Evolutionary conservation across 2,888 invertebrate genomes (phyloP).

Genomic region (Tetropium fuscum): DNA sequence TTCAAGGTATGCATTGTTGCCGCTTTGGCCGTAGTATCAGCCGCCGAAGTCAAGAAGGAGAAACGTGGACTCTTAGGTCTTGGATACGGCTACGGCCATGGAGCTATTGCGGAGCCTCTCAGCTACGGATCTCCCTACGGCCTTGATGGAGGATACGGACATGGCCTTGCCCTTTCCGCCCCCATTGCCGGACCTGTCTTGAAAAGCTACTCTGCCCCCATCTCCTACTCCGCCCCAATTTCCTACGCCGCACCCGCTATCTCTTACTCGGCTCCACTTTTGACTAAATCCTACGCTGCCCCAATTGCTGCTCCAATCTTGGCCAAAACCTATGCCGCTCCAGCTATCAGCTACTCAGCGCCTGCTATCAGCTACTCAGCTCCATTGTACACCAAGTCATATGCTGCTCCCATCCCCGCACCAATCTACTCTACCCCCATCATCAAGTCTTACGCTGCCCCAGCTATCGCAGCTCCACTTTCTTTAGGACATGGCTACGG

Average conservation of each 20-base stretch:
- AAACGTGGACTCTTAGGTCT: constrained; percentile 50
- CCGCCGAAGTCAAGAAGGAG: constrained; percentile 44
- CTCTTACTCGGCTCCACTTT: constrained; percentile 35
- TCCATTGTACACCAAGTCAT: constrained; percentile 27
- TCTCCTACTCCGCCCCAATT: constrained; percentile 39
- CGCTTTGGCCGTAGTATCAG: constrained; percentile 42
- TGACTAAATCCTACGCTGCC: constrained; percentile 37
- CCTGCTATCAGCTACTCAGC: constrained; percentile 21
- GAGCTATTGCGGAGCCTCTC: constrained; percentile 7
- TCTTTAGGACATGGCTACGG: constrained; percentile 26
- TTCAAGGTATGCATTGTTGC: constrained; percentile 41
- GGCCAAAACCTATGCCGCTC: constrained; percentile 17
- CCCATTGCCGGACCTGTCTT: constrained; percentile 33
- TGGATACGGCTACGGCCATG: constrained; percentile 44
- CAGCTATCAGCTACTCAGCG: background rate
- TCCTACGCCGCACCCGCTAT: constrained; percentile 39
- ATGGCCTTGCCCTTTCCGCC: constrained; percentile 21
- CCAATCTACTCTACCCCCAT: constrained; percentile 31
- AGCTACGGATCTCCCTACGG: constrained; percentile 30
- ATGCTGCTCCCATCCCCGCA: constrained; percentile 40
- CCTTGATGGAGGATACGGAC: constrained; percentile 19
- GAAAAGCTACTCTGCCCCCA: constrained; percentile 33
- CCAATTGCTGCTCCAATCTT: constrained; percentile 18
- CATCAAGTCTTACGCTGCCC: constrained; percentile 7
- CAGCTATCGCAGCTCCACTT: constrained; percentile 28